Base-by-base conservation (phyloP, 2,888 invertebrate species). In the Clepsis dumicolana region DNA sequence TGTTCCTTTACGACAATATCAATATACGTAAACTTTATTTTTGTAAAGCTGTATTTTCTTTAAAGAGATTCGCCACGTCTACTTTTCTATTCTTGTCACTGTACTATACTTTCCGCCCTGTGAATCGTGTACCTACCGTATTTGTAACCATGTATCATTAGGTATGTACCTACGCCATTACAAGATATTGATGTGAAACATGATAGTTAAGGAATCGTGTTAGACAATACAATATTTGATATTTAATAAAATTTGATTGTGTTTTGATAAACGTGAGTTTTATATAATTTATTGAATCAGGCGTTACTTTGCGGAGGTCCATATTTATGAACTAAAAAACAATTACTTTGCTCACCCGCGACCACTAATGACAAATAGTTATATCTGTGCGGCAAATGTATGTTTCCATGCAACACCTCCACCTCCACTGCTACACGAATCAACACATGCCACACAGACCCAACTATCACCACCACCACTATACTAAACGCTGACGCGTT, bases 191-290 rank as follows among this genome's bases (percentile, higher is more conserved):
- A 91, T 91, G 91, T 92, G 90, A 90, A 92, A 90, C 90, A 91
- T 92, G 88, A 90, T 90, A 92, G 89, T 86, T 92, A 93, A 92
- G 91, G 88, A 88, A 91, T 93, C 92, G 93, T 93, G 93, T 93
- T 93, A 93, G 93, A 93, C 93, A 93, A 93, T 93, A 93, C 93
- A 92, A 88, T 93, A 93, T 93, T 93, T 93, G 92, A 93, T 93
- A 93, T 93, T 90, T 89, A 93, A 91, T 91, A 92, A 92, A 92
- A 93, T 90, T 91, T 92, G 92, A 93, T 92, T 92, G 93, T 93
- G 93, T 93, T 93, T 92, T 92, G 89, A 84, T 88, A 90, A 16
- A 70, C 64, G 32, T 59, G 73, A 50, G 59, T 87, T 89, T 89
- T 84, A 86, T 85, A n/a, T n/a, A n/a, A n/a, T 87, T 75, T 38